Conservation (phyloP, 2,888 invertebrate species). For the Tetanocera ferruginea region DNA sequence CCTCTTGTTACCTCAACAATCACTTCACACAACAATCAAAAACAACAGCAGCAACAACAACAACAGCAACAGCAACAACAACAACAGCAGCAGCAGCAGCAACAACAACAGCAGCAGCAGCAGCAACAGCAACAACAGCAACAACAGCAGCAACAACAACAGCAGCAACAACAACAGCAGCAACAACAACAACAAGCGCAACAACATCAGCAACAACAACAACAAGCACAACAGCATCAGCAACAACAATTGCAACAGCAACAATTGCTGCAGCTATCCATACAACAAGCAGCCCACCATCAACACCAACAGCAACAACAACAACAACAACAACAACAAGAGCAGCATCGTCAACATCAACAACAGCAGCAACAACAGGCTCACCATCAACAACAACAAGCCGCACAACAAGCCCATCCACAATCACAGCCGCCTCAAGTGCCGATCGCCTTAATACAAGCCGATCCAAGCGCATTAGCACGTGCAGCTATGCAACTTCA, state of each 20-base stretch:
- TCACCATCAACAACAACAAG: slow-evolving; percentile 56
- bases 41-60: slow-evolving; percentile 57
- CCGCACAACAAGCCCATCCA: slow-evolving; percentile 55
- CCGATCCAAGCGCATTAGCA: slow-evolving; percentile 66
- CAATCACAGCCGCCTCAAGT: slow-evolving; percentile 66
- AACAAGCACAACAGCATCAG: slow-evolving; percentile 60
- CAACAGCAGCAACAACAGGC: slow-evolving; percentile 61
- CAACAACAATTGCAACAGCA: slow-evolving; percentile 62
- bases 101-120: slow-evolving; percentile 55
- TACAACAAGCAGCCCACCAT: slow-evolving; percentile 62
- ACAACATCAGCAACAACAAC: slow-evolving; percentile 59
- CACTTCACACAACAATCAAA: slow-evolving; percentile 66
- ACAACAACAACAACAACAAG: slow-evolving; percentile 59
- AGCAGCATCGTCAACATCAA: slow-evolving; percentile 55
- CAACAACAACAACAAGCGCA: slow-evolving; percentile 65
- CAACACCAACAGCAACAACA: slow-evolving; percentile 62
- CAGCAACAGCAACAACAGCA: slow-evolving; percentile 60
- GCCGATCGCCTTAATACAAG: slow-evolving; percentile 67
- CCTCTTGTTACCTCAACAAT: slow-evolving; percentile 68
- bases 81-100: slow-evolving; percentile 58
- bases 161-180: slow-evolving; percentile 57
- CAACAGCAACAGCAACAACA: slow-evolving; percentile 61
- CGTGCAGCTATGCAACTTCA: slow-evolving; percentile 69
- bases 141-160: slow-evolving; percentile 58
- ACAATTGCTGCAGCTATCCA: slow-evolving; percentile 58